phyloP scores from a whole-genome alignment of 2,797 vertebrate genomes.

The Babyrousa celebensis region DNA sequence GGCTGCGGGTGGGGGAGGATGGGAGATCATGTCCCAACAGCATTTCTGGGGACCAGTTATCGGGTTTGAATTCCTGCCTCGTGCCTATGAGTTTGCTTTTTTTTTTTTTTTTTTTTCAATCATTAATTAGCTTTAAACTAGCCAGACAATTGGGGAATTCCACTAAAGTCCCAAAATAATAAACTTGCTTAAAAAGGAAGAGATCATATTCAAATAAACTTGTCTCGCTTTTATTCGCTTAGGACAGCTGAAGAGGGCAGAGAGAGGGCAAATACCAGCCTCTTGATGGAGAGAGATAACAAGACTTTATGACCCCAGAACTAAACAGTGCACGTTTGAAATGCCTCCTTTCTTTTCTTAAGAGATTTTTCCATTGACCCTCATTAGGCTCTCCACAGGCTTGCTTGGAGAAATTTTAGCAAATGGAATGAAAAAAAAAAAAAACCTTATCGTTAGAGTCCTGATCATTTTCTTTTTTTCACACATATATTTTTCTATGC shows the following conservation, averaged over 20 bases:
- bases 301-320: constrained; percentile 88
- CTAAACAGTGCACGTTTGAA: constrained; percentile 88
- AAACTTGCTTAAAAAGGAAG: constrained; percentile 82
- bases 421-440: constrained; percentile 30
- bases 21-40: constrained; percentile 23
- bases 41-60: neutral
- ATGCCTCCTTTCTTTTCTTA: constrained; percentile 86
- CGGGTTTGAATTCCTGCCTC: constrained; percentile 65
- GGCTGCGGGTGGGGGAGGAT: neutral
- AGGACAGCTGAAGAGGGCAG: constrained; percentile 87
- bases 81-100: constrained; percentile 58
- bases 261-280: constrained; percentile 86
- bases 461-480: constrained; percentile 69
- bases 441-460: constrained; percentile 56
- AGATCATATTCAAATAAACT: constrained; percentile 88
- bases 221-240: constrained; percentile 83
- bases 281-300: constrained; percentile 86
- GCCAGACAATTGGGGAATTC: constrained; percentile 79
- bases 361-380: constrained; percentile 87
- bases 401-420: constrained; percentile 85
- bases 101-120: neutral
- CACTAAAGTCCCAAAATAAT: constrained; percentile 82
- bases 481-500: neutral
- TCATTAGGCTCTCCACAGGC: constrained; percentile 88
- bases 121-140: constrained; percentile 80